A percentile compares a stretch with the other conserved stretches of the same genome.
These are phyloP conservation scores for Montipora sp. DNA, from an alignment of 64 coral and sea anemone genomes.

Conservation along the genomic window DNA sequence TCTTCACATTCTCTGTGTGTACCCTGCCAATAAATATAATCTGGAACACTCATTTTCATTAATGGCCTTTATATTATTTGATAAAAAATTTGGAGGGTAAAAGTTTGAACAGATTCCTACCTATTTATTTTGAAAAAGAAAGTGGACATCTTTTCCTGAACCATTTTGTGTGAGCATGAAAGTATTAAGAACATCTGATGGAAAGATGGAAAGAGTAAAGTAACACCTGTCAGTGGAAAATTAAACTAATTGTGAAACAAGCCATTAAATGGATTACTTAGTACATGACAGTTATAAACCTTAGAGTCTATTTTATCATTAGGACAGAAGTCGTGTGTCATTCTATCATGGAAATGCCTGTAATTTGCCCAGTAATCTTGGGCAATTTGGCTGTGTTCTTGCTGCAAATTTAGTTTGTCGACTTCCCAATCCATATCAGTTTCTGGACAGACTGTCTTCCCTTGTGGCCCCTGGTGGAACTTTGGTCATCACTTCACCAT, in stretches of 20 bases:
- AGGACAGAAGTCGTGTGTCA: conserved; percentile 52
- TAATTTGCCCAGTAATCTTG: conserved; percentile 58
- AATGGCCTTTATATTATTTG: no score
- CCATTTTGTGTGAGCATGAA: no score
- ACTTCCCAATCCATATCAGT: conserved; percentile 53
- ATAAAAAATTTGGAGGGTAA: no score
- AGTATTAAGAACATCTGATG: background rate
- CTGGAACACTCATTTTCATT: no score
- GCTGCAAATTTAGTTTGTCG: conserved; percentile 68
- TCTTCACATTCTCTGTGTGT: no score
- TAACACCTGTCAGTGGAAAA: background rate
- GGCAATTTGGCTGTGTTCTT: conserved; percentile 72
- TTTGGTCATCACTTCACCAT: conserved; percentile 56
- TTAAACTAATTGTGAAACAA: no score
- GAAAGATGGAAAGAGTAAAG: background rate
- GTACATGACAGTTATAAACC: background rate
- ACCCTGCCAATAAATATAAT: no score
- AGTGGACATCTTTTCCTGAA: no score
- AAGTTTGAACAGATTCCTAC: no score
- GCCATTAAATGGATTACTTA: no score
- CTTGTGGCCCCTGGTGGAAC: conserved; percentile 67
- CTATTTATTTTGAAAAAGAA: no score
- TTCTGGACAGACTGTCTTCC: conserved; percentile 50
- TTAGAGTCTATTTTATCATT: background rate
- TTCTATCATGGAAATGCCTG: conserved; percentile 68